A percentile compares a stretch with the other conserved stretches of the same genome.
Conservation (phyloP, 1,140 invertebrate species). For the Chironomus striatipennis region DNA sequence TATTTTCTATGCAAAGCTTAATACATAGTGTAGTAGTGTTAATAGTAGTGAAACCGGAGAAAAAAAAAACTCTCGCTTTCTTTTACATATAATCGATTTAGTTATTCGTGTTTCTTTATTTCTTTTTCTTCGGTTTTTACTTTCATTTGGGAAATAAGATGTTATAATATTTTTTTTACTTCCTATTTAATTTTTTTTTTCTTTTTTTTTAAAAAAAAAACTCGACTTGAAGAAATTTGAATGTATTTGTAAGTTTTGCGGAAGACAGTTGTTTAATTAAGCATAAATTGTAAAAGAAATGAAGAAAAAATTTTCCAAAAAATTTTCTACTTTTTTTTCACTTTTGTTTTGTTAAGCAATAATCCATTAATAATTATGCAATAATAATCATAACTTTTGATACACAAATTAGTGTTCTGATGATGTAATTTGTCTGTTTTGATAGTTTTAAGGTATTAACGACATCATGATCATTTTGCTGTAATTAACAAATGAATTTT, state of each 20-base stretch:
- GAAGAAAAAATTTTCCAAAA: neutral
- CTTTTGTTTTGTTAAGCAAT: neutral
- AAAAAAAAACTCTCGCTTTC: constrained; percentile 22
- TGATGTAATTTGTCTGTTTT: too few species aligned
- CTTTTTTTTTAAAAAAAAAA: neutral
- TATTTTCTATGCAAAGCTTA: neutral
- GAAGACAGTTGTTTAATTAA: constrained; percentile 13
- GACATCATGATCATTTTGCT: too few species aligned
- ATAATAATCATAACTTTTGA: neutral
- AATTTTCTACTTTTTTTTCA: neutral
- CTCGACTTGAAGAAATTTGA: neutral
- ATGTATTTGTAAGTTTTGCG: neutral
- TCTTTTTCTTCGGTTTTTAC: neutral
- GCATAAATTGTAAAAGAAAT: constrained; percentile 11
- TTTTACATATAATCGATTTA: constrained; percentile 11
- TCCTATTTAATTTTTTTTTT: constrained; percentile 10
- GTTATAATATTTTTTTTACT: constrained; percentile 22
- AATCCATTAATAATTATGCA: neutral
- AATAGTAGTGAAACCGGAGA: constrained; percentile 6
- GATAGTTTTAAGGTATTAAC: too few species aligned
- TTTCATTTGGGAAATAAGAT: constrained; percentile 20
- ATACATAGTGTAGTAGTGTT: neutral
- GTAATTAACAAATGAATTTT: too few species aligned
- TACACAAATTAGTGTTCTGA: too few species aligned
- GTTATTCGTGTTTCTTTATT: neutral